These are phyloP conservation scores for Amazona guildingii DNA, from an alignment of 2,113 vertebrate genomes.

Conservation along the genomic window DNA sequence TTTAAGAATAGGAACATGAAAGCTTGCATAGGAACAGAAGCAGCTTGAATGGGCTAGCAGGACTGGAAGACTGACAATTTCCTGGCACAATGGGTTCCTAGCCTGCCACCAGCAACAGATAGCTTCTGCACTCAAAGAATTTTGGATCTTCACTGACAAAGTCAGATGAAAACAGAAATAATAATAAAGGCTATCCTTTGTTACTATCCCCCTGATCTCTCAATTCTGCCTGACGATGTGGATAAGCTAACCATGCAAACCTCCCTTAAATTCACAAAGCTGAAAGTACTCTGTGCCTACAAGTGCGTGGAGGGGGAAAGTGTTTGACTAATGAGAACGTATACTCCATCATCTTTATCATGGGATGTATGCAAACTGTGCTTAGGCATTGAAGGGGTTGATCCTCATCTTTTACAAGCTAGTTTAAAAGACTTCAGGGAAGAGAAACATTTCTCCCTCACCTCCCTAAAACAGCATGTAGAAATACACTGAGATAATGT, in stretches of 20 bases:
- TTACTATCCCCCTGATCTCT: neutral
- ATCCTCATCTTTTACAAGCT: neutral
- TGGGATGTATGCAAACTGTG: neutral
- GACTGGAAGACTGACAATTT: neutral
- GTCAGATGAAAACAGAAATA: neutral
- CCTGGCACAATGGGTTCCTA: neutral
- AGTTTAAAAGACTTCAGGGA: neutral
- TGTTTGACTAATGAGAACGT: neutral
- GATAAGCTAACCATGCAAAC: neutral
- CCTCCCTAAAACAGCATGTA: neutral
- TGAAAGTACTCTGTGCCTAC: neutral
- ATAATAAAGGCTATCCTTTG: accelerated
- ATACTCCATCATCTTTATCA: neutral
- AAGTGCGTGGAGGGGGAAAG: neutral
- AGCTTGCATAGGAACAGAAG: neutral
- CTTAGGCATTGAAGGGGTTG: neutral
- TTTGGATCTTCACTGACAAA: neutral
- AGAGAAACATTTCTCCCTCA: neutral
- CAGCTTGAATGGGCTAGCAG: neutral
- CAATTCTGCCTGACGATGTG: neutral
- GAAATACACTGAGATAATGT: neutral
- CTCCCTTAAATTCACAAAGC: neutral
- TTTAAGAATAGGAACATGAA: neutral
- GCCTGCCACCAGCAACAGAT: neutral
- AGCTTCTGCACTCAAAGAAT: neutral